Evolutionary conservation across 2,797 vertebrate species (phyloP), one percentile per base, ranked within the genome.

Genomic region (Falco columbarius): DNA sequence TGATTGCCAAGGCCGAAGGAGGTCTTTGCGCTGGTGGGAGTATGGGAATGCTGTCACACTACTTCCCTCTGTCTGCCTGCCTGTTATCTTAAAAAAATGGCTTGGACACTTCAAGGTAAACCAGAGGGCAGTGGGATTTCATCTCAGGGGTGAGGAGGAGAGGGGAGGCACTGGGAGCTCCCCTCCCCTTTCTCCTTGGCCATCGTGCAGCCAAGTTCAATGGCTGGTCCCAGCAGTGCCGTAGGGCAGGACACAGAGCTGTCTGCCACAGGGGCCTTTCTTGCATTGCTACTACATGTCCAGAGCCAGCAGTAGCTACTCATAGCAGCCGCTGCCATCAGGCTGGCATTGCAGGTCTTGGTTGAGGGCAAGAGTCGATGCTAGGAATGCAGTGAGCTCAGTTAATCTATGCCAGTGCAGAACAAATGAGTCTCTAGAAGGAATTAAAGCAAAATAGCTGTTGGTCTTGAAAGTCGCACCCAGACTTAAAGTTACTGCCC

Each of bases 251-350:
- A 55, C 24, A 62, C 32, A 55, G 47, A 70, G 46, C 24, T 49
- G 14, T 32, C n/a, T 24, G 0, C 54, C 14, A 6, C 8, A 4
- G 23, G 3, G 5, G 6, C 21, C 21, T 58, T 62, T 36, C 49
- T 32, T 62, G 49, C 27, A 7, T n/a, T 47, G 49, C 18, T 1
- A 0, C 77, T 58, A 6, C 1, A 0, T 16, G 22, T 18, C 5
- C 42, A 40, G 47, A 76, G 47, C 46, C 4, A 3, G 46, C 18
- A 46, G 54, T 42, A n/a, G 46, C 44, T 81, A 7, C 42, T 61
- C 21, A 8, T 2, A 29, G 58, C 24, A 81, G 71, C 59, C 51
- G 6, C 58, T 36, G 27, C 66, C 2, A 0, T 52, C 61, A 54
- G 32, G 30, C 34, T 74, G 72, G 38, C 27, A 32, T 15, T 32